These are phyloP conservation scores for Tridacna crocea DNA, from an alignment of 2,888 invertebrate species.

Conservation along the genomic window DNA sequence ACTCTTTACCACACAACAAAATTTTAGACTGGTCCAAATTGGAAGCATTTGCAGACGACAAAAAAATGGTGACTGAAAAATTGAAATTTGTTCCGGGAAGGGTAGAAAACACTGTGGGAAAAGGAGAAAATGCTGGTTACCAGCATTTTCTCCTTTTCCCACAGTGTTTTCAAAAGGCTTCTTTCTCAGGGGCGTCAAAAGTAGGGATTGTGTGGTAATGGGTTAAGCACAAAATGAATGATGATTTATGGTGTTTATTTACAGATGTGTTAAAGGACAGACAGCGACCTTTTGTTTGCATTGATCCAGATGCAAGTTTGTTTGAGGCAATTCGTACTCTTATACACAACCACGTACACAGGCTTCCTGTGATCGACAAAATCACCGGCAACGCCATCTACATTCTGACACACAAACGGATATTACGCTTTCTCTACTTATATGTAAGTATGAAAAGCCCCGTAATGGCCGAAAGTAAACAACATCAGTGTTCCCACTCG, in stretches of 20 bases:
- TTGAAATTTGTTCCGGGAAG: no score
- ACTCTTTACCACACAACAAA: no score
- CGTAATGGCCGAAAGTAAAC: no score
- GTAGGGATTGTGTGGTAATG: background rate
- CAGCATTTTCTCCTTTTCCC: background rate
- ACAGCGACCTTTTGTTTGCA: slow-evolving; percentile 94
- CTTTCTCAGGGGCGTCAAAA: background rate
- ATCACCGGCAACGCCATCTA: slow-evolving; percentile 98
- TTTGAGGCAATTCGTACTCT: slow-evolving; percentile 95
- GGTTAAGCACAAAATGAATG: background rate
- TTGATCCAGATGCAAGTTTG: slow-evolving; percentile 93
- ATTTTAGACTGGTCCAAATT: no score
- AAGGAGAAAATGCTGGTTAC: background rate
- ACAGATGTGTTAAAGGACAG: slow-evolving; percentile 94
- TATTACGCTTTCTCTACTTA: slow-evolving; percentile 98
- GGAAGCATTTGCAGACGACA: no score
- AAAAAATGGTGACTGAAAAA: no score
- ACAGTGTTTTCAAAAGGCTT: background rate
- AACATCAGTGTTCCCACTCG: no score
- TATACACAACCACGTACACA: slow-evolving; percentile 96
- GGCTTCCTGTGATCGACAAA: slow-evolving; percentile 98
- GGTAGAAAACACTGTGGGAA: background rate
- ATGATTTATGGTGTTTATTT: slow-evolving; percentile 22
- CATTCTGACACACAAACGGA: slow-evolving; percentile 99
- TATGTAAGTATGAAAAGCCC: slow-evolving; percentile 94